Conservation (phyloP, 2,113 vertebrate genomes). For the Reinhardtius hippoglossoides region DNA sequence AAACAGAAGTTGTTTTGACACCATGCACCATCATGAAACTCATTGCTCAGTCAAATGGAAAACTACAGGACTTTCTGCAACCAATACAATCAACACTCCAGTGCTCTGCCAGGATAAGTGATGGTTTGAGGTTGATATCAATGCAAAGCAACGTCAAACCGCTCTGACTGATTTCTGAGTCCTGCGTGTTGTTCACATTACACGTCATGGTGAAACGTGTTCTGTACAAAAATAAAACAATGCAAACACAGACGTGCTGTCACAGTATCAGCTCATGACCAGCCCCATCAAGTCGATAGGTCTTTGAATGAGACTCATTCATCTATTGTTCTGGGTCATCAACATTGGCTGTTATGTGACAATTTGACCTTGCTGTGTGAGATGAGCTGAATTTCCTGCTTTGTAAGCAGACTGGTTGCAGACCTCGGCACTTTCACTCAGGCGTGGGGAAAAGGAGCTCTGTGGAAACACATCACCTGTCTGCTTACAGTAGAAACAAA, state of each 20-base stretch:
- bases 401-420: constrained; percentile 38
- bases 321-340: not conserved
- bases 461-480: constrained; percentile 37
- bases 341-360: not conserved
- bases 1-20: constrained; percentile 65
- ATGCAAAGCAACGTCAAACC: not conserved
- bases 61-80: constrained; percentile 6
- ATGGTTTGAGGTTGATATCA: no score
- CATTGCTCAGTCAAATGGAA: constrained; percentile 32
- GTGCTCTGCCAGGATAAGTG: no score
- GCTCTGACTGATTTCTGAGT: not conserved
- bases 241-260: not conserved
- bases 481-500: constrained; percentile 72
- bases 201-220: not conserved
- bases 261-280: not conserved
- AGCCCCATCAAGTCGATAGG: not conserved
- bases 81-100: no score
- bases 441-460: constrained; percentile 14
- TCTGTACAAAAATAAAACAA: not conserved
- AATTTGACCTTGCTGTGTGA: constrained; percentile 26
- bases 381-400: constrained; percentile 17
- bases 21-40: constrained; percentile 71
- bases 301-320: not conserved
- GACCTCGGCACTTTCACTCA: constrained; percentile 35
- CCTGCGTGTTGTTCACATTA: not conserved